Evolutionary conservation across 2,797 vertebrate genomes (phyloP).

Genomic region (Channa striata): DNA sequence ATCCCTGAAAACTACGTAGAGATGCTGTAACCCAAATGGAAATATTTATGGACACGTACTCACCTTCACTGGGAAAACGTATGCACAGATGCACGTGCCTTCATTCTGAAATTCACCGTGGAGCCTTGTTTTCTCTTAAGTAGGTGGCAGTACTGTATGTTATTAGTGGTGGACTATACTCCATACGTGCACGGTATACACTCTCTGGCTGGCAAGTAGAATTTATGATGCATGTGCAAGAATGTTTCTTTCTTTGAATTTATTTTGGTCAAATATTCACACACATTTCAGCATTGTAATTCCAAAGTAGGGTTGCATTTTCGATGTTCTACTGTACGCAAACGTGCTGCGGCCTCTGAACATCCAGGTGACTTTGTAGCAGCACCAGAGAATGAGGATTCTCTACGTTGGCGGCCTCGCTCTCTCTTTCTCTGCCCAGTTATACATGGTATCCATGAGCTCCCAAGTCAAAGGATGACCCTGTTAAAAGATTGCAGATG

Average conservation of each 20-base stretch:
- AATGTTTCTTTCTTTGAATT: slow-evolving; percentile 41
- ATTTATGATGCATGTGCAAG: slow-evolving; percentile 24
- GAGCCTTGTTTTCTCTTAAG: slow-evolving; percentile 35
- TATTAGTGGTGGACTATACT: slow-evolving; percentile 30
- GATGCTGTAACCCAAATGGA: slow-evolving; percentile 84
- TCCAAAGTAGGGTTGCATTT: slow-evolving; percentile 39
- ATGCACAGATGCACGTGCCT: slow-evolving; percentile 37
- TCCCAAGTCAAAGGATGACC: slow-evolving; percentile 55
- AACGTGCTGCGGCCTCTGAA: slow-evolving; percentile 39
- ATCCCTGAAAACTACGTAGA: slow-evolving; percentile 99
- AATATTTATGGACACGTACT: slow-evolving; percentile 57
- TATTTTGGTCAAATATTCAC: slow-evolving; percentile 11
- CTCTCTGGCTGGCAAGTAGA: slow-evolving; percentile 30
- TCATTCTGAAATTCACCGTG: slow-evolving; percentile 35
- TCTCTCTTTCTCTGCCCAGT: slow-evolving; percentile 44
- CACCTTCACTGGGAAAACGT: slow-evolving; percentile 30
- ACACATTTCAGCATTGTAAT: slow-evolving; percentile 6
- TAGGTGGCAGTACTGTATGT: slow-evolving; percentile 27
- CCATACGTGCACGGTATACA: slow-evolving; percentile 6
- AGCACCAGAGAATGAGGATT: slow-evolving; percentile 25
- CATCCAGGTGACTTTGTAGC: slow-evolving; percentile 41
- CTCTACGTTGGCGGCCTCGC: slow-evolving; percentile 19
- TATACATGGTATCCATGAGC: slow-evolving; percentile 94
- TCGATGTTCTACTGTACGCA: slow-evolving; percentile 44
- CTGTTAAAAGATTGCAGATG: slow-evolving; percentile 32